Percentiles rank a stretch among this genome's conserved stretches.
Evolutionary conservation across 2,797 vertebrate genomes (phyloP).

Genomic region (Alouatta caraya): DNA sequence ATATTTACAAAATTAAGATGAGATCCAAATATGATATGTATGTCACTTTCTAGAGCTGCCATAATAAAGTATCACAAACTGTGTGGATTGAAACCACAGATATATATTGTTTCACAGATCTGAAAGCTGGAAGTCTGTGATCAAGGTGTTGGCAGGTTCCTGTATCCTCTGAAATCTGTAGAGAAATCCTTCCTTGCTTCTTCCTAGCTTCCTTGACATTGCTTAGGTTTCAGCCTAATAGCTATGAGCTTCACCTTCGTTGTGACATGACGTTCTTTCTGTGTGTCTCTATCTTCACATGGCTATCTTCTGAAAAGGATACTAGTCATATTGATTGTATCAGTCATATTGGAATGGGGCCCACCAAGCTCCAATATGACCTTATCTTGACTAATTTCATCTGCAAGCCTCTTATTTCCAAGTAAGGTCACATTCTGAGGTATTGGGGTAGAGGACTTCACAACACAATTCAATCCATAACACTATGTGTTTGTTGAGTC

Average conservation of each 20-base stretch:
- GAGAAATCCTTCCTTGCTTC: neutral
- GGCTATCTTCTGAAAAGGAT: neutral
- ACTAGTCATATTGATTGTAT: neutral
- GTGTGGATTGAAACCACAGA: neutral
- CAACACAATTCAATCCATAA: neutral
- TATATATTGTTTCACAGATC: neutral
- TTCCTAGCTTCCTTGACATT: neutral
- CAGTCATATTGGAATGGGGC: neutral
- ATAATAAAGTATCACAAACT: neutral
- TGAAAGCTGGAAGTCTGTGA: neutral
- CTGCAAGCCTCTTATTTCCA: neutral
- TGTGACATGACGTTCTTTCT: accelerated
- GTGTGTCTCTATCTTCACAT: neutral
- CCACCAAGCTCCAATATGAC: neutral
- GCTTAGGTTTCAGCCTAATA: neutral
- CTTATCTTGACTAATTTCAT: neutral
- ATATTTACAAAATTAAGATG: neutral
- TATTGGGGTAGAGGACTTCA: neutral
- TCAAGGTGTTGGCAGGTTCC: neutral
- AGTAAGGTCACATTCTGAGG: neutral
- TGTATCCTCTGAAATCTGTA: neutral
- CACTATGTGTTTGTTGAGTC: neutral
- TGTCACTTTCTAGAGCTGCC: neutral
- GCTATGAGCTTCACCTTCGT: neutral
- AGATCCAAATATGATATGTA: neutral